These are phyloP conservation scores for Gnathonemus longibarbis DNA, from an alignment of 2,113 vertebrate species.

Conservation along the genomic window DNA sequence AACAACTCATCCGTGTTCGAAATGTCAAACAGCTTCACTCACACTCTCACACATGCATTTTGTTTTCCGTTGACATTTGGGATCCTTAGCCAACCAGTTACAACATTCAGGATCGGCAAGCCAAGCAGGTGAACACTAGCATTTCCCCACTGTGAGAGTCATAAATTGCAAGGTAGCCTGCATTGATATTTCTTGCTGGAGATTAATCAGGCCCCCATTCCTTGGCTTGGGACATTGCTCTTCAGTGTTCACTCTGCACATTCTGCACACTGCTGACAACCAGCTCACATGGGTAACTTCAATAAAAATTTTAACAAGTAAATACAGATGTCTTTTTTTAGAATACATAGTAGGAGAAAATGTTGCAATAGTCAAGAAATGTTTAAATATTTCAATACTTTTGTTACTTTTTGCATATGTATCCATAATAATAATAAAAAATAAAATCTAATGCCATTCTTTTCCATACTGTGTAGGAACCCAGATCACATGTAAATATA, in stretches of 20 bases:
- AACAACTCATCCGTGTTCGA: background rate
- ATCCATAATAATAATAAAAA: background rate
- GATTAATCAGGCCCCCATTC: background rate
- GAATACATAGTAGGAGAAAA: background rate
- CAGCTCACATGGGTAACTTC: background rate
- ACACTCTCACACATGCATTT: background rate
- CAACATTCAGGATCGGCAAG: background rate
- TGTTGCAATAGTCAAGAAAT: background rate
- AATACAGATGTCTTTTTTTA: background rate
- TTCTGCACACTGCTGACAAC: background rate
- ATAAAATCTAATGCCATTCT: background rate
- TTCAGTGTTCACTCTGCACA: background rate
- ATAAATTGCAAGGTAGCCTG: background rate
- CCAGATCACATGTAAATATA: background rate
- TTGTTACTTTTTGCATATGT: background rate
- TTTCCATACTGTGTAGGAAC: background rate
- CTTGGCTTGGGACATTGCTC: background rate
- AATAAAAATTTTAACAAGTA: background rate
- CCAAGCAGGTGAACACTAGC: background rate
- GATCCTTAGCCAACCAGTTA: background rate
- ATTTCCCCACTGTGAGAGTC: background rate
- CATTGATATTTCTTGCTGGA: background rate
- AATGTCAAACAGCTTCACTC: background rate
- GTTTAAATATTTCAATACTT: background rate
- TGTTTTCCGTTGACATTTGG: background rate